These are phyloP conservation scores for Clarias fuscus DNA, from an alignment of 2,797 vertebrate species.

Conservation along the genomic window DNA sequence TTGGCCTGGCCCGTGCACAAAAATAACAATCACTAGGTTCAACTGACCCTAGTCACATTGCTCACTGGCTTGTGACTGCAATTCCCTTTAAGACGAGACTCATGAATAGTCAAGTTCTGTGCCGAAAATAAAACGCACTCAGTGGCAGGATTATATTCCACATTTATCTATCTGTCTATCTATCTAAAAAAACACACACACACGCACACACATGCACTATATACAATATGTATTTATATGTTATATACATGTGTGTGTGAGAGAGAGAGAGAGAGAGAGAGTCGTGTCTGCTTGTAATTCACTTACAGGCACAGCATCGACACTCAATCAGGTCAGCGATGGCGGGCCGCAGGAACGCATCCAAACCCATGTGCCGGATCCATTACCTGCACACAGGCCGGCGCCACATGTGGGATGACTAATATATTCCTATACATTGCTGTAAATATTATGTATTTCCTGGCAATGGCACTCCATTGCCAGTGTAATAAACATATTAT, in stretches of 20 bases:
- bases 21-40: constrained; percentile 52
- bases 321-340: constrained; percentile 55
- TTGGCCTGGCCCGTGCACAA: constrained; percentile 50
- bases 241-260: constrained; percentile 15
- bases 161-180: constrained; percentile 4
- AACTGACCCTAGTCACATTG: constrained; percentile 56
- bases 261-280: constrained; percentile 37
- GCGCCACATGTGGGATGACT: constrained; percentile 58
- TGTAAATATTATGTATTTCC: constrained; percentile 60
- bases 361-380: constrained; percentile 59
- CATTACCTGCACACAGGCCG: constrained; percentile 59
- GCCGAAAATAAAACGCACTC: constrained; percentile 31
- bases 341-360: constrained; percentile 49
- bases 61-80: constrained; percentile 49
- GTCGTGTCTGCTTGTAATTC: constrained; percentile 49
- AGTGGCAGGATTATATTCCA: constrained; percentile 25
- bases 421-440: constrained; percentile 64
- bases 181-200: neutral
- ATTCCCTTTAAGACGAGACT: constrained; percentile 49
- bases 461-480: constrained; percentile 62
- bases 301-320: constrained; percentile 52
- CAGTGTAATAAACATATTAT: constrained; percentile 64
- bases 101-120: constrained; percentile 40
- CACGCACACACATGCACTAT: neutral
- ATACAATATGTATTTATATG: neutral